Evolutionary conservation across 2,888 invertebrate genomes (phyloP).

Genomic region (Reticulitermes lucifugus): DNA sequence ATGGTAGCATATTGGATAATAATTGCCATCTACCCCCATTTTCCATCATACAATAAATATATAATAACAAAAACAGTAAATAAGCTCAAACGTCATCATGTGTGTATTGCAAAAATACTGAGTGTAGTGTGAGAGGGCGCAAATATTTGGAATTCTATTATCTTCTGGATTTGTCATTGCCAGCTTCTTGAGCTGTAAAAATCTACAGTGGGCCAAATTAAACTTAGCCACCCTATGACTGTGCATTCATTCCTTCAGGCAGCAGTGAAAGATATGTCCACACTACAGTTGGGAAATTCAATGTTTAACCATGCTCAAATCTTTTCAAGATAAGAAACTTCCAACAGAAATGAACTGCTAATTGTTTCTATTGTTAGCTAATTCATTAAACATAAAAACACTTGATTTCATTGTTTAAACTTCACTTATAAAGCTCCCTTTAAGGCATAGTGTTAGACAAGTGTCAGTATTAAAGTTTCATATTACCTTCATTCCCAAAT

Average conservation of each 20-base stretch:
- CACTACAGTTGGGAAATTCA: neutral
- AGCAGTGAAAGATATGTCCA: neutral
- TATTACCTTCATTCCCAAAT: no score
- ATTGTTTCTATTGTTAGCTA: neutral
- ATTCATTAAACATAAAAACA: neutral
- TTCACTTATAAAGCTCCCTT: neutral
- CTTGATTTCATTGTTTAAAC: neutral
- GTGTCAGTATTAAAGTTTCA: neutral
- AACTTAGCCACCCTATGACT: neutral
- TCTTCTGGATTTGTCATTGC: neutral
- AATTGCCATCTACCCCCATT: neutral
- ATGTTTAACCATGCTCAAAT: neutral
- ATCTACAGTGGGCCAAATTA: constrained; percentile 9
- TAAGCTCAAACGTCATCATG: neutral
- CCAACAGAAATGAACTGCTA: neutral
- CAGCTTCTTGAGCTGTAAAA: neutral
- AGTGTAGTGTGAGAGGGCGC: neutral
- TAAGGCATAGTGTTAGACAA: neutral
- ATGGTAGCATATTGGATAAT: neutral
- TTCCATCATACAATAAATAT: neutral
- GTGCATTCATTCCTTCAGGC: constrained; percentile 4
- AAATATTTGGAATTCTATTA: neutral
- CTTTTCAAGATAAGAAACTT: neutral
- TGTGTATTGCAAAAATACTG: neutral
- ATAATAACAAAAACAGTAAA: neutral